phyloP scores from a whole-genome alignment of 2,113 vertebrate genomes.

The Caracal caracal region DNA sequence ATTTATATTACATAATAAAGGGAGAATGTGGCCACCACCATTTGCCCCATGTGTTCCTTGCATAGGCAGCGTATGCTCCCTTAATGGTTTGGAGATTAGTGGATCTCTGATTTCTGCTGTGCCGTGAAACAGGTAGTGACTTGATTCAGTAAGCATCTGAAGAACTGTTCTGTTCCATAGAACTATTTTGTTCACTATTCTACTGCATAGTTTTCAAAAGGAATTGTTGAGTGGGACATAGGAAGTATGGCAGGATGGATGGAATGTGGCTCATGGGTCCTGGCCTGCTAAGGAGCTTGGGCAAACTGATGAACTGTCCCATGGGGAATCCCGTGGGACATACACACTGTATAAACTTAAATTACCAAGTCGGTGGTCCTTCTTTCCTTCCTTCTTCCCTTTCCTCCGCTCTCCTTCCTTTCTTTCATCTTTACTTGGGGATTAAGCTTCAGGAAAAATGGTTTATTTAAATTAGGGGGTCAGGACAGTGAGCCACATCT shows the following conservation, averaged over 20 bases:
- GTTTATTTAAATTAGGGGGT: slow-evolving; percentile 36
- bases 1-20: neutral
- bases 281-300: neutral
- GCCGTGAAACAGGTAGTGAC: neutral
- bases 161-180: neutral
- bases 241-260: neutral
- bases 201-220: neutral
- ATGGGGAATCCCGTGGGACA: neutral
- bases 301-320: neutral
- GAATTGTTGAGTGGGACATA: neutral
- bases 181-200: neutral
- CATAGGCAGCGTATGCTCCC: neutral
- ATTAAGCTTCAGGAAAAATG: slow-evolving; percentile 23
- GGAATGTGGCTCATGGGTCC: neutral
- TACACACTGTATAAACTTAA: neutral
- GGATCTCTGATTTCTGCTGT: neutral
- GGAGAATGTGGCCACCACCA: neutral
- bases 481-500: neutral
- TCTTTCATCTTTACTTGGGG: neutral
- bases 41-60: neutral
- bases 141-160: slow-evolving; percentile 12
- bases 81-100: neutral
- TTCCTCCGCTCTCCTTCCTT: neutral
- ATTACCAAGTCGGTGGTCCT: neutral
- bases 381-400: neutral